Evolutionary conservation across 2,888 invertebrate genomes (phyloP).

Genomic region (Amiota minor): DNA sequence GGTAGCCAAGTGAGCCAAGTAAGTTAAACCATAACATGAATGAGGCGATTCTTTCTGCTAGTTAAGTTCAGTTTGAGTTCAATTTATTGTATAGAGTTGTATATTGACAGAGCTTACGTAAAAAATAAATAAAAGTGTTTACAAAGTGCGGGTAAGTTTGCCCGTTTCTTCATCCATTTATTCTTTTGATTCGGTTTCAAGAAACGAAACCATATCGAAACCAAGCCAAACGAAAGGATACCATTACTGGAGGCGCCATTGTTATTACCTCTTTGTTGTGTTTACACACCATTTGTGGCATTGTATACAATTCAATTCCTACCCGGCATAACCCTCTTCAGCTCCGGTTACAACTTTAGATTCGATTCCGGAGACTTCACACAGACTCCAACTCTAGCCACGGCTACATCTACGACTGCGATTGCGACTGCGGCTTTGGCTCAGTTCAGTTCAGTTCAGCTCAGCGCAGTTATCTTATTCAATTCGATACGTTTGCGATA

Average conservation of each 20-base stretch:
- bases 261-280: slow-evolving; percentile 66
- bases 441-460: not conserved
- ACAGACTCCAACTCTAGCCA: no score
- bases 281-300: slow-evolving; percentile 64
- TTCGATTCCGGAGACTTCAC: no score
- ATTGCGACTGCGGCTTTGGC: not conserved
- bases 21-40: no score
- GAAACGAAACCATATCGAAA: not conserved
- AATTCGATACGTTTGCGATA: not conserved
- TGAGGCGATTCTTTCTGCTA: not conserved
- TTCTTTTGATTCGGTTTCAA: not conserved
- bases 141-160: slow-evolving; percentile 12
- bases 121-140: slow-evolving; percentile 22
- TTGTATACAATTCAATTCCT: slow-evolving; percentile 30
- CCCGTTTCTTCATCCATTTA: not conserved
- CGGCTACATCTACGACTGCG: no score
- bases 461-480: not conserved
- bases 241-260: slow-evolving; percentile 44
- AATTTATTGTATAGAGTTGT: slow-evolving; percentile 17
- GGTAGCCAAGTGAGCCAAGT: not conserved
- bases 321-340: not conserved
- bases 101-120: slow-evolving; percentile 9
- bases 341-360: not conserved
- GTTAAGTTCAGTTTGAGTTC: slow-evolving; percentile 9
- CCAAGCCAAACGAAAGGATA: slow-evolving; percentile 8